phyloP scores from a whole-genome alignment of 1,140 invertebrate genomes.

The Sitophilus oryzae region DNA sequence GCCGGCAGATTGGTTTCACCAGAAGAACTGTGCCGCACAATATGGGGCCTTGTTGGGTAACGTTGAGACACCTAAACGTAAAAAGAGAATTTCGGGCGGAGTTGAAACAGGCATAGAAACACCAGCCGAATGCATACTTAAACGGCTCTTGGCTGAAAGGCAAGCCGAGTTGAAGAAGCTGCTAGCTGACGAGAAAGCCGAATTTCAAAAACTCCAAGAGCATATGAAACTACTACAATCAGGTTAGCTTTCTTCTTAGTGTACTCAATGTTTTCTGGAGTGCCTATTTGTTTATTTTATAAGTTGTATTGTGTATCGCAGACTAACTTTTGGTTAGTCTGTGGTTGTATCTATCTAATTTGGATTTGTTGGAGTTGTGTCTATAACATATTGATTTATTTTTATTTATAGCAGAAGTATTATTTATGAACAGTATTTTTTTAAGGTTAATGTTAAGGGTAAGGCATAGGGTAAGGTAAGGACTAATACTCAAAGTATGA shows the following conservation, averaged over 20 bases:
- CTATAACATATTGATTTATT: no score
- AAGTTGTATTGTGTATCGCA: no score
- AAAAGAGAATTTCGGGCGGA: constrained; percentile 67
- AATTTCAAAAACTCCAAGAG: constrained; percentile 64
- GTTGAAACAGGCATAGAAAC: constrained; percentile 56
- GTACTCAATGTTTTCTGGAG: no score
- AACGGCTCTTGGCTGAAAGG: constrained; percentile 70
- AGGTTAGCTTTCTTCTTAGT: constrained; percentile 23
- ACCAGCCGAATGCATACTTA: constrained; percentile 73
- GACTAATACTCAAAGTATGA: no score
- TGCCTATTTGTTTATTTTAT: no score
- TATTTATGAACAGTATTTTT: no score
- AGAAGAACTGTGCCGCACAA: constrained; percentile 86
- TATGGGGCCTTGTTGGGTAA: constrained; percentile 79
- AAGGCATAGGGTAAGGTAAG: no score
- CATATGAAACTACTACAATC: constrained; percentile 54
- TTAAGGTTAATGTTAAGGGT: no score
- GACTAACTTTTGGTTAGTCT: no score
- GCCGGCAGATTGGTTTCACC: constrained; percentile 84
- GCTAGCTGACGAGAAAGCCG: constrained; percentile 62
- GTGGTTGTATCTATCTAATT: no score
- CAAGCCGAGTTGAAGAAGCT: constrained; percentile 68
- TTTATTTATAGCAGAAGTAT: no score
- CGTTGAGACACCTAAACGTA: constrained; percentile 81
- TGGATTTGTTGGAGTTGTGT: no score